Percentiles rank a stretch among this genome's conserved stretches.
phyloP scores from a whole-genome alignment of 2,888 invertebrate species.

The Rhabditoides inermis region DNA sequence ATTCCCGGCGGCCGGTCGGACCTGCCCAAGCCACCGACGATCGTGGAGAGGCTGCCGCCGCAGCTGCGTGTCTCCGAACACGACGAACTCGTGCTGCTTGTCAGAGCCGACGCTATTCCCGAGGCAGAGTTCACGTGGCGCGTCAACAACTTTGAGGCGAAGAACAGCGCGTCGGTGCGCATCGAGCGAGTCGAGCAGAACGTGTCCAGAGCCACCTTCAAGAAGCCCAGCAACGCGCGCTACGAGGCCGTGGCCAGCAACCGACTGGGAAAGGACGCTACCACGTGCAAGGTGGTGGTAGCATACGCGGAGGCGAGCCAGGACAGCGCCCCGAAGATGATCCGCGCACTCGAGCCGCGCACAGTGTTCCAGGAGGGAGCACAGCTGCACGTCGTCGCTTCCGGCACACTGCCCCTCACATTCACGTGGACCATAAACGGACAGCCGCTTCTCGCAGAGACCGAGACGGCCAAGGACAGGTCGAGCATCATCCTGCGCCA shows the following conservation, averaged over 20 bases:
- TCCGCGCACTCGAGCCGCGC: neutral
- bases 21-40: conserved; percentile 34
- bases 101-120: conserved; percentile 37
- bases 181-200: conserved; percentile 23
- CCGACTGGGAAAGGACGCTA: conserved; percentile 31
- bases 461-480: conserved; percentile 10
- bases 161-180: conserved; percentile 17
- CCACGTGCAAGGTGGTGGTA: conserved; percentile 36
- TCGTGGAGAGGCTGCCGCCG: conserved; percentile 25
- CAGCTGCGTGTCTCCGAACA: conserved; percentile 4
- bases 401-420: conserved; percentile 5
- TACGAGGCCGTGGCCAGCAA: conserved; percentile 41
- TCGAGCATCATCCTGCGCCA: conserved; percentile 18
- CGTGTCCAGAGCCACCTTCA: conserved; percentile 23
- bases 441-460: conserved; percentile 7
- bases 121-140: conserved; percentile 44
- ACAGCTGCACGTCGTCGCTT: neutral
- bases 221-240: conserved; percentile 27
- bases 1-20: neutral
- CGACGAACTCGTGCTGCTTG: too few relatives aligned
- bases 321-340: neutral
- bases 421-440: conserved; percentile 27
- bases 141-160: conserved; percentile 44
- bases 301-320: conserved; percentile 18
- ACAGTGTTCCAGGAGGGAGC: conserved; percentile 10